Conservation (phyloP, 1,140 invertebrate genomes). For the Lasioglossum albipes region DNA sequence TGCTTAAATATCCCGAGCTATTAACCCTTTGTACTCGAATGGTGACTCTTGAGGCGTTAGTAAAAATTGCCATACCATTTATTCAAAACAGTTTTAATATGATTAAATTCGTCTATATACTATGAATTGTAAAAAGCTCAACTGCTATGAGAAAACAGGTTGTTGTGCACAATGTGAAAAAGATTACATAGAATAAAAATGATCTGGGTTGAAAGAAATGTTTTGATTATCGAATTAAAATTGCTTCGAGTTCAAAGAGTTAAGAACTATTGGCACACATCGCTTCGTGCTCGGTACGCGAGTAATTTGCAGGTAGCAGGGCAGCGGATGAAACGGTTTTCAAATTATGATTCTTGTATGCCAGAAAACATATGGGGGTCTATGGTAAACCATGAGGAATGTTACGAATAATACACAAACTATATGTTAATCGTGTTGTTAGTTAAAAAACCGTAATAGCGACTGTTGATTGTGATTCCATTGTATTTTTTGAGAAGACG, state of each 20-base stretch:
- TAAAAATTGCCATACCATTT: too few relatives aligned
- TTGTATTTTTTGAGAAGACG: conserved; percentile 25
- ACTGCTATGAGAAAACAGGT: too few relatives aligned
- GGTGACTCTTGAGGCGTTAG: too few relatives aligned
- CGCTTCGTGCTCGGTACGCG: neutral
- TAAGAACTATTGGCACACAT: conserved; percentile 3
- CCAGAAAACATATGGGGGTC: conserved; percentile 14
- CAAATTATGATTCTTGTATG: conserved; percentile 17
- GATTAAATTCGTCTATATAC: too few relatives aligned
- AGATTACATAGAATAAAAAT: too few relatives aligned
- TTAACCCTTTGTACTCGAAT: too few relatives aligned
- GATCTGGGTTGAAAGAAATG: too few relatives aligned
- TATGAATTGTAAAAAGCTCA: too few relatives aligned
- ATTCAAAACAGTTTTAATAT: too few relatives aligned
- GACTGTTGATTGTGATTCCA: conserved; percentile 38
- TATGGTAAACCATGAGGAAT: conserved; percentile 46
- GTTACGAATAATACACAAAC: conserved; percentile 44
- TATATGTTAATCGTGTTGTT: conserved; percentile 38
- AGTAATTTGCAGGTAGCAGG: conserved; percentile 7
- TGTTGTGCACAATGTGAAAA: too few relatives aligned
- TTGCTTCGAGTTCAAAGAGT: too few relatives aligned
- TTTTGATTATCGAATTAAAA: too few relatives aligned
- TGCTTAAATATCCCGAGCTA: conserved; percentile 6
- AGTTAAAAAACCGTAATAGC: conserved; percentile 48
- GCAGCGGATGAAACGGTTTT: conserved; percentile 11